A percentile compares a stretch with the other conserved stretches of the same genome.
Conservation (phyloP, 2,113 vertebrate genomes). For the Thymallus thymallus region DNA sequence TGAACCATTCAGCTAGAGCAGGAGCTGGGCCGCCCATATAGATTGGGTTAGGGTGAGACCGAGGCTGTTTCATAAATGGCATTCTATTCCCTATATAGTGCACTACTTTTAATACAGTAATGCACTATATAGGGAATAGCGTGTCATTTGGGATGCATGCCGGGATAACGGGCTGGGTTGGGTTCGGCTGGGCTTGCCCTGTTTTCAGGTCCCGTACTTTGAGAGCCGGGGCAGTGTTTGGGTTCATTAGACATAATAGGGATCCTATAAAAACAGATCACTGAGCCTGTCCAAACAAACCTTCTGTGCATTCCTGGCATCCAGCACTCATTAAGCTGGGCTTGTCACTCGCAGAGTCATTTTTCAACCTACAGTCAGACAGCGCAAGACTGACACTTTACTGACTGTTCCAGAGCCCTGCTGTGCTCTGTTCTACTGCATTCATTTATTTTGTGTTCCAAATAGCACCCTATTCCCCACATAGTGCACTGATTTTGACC, state of each 20-base stretch:
- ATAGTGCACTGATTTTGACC: too few relatives aligned
- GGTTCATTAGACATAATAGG: slow-evolving; percentile 68
- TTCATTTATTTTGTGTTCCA: too few relatives aligned
- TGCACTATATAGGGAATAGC: too few relatives aligned
- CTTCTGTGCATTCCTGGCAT: slow-evolving; percentile 61
- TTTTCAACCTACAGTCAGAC: background rate
- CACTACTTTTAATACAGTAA: too few relatives aligned
- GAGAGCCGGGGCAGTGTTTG: slow-evolving; percentile 44
- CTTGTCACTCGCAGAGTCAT: slow-evolving; percentile 39
- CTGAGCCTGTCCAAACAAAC: slow-evolving; percentile 69
- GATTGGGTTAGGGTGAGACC: background rate
- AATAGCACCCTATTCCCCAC: background rate
- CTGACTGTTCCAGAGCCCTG: background rate
- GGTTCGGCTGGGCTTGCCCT: slow-evolving; percentile 21
- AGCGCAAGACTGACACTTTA: background rate
- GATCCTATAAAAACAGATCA: slow-evolving; percentile 71
- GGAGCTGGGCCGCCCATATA: background rate
- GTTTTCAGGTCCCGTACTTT: slow-evolving; percentile 51
- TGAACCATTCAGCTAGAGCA: slow-evolving; percentile 18
- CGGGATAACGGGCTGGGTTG: background rate
- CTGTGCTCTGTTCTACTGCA: background rate
- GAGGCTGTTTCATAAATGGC: background rate
- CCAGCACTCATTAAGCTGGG: slow-evolving; percentile 64
- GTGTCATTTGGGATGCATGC: too few relatives aligned
- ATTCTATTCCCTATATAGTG: too few relatives aligned